phyloP scores from a whole-genome alignment of 2,888 invertebrate species.

The Drosophila leonis region DNA sequence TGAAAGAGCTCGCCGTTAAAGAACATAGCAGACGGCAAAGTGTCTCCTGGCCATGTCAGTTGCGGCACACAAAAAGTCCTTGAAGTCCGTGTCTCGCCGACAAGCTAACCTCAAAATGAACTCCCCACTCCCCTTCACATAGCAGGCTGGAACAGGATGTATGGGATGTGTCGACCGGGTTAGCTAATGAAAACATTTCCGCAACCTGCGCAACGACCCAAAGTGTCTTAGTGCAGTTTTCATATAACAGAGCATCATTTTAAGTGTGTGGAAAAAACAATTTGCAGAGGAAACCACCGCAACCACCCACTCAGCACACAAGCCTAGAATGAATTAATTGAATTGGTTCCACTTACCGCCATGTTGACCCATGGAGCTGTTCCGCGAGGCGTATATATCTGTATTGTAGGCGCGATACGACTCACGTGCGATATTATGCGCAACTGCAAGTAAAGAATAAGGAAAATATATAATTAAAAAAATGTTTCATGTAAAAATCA shows the following conservation, averaged over 20 bases:
- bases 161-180: conserved; percentile 4
- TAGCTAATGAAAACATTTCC: conserved; percentile 56
- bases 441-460: conserved; percentile 48
- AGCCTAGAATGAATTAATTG: conserved; percentile 37
- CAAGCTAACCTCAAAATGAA: conserved; percentile 32
- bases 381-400: conserved; percentile 52
- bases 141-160: neutral
- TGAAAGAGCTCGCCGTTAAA: neutral
- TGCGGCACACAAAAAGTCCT: conserved; percentile 71
- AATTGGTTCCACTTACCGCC: conserved; percentile 60
- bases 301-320: neutral
- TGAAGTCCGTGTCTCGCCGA: conserved; percentile 66
- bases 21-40: conserved; percentile 5
- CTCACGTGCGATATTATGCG: conserved; percentile 59
- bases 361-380: conserved; percentile 46
- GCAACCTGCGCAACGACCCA: conserved; percentile 19
- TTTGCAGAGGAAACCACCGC: neutral
- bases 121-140: neutral
- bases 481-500: neutral
- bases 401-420: conserved; percentile 54
- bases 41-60: conserved; percentile 28
- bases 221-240: conserved; percentile 38
- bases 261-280: conserved; percentile 46
- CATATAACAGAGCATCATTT: conserved; percentile 33
- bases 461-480: neutral